Base-by-base conservation (phyloP, 2,888 invertebrate species). In the Salticus scenicus region DNA sequence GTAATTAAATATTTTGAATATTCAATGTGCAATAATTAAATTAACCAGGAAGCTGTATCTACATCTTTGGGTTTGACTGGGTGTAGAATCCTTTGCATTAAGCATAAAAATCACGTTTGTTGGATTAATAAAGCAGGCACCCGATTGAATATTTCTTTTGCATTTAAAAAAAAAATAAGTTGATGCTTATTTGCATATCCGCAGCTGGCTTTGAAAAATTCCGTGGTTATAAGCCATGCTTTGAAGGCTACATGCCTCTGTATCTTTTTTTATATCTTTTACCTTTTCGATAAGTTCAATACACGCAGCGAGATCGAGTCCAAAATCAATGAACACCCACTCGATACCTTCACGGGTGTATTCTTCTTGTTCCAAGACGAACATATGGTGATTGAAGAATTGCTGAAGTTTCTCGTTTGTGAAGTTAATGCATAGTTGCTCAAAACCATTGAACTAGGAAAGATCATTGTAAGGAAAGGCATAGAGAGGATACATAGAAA, bases 331-430 rank as follows among this genome's bases (percentile, higher is more conserved):
- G 93, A 98, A 99, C 92, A 94, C 95, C 98, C 98, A 99, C 91
- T 95, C 94, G 93, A 99, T 98, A 91, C 98, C 98, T 93, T 99
- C 98, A 91, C 93, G 95, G 91, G 96, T 97, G 94, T 99, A 99
- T 92, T 98, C 98, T 93, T 99, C 98, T 95, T 99, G 98, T 93
- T 99, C 98, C 92, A 98, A 94, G 90, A 99, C 98, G 93, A 99
- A 99, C 98, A 99, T 99, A 95, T 98, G 96, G 93, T 99, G 98
- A 93, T 99, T 98, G 95, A 99, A 99, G 94, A 98, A 99, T 93
- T 99, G 98, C 93, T 99, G 98, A 90, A 99, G 94, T 94, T 98
- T 97, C 93, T 99, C 98, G 93, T 98, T 99, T 92, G 98, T 98
- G 94, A 98, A 99, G 94, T 99, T 99, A 95, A 98, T 99, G 94